phyloP scores from a whole-genome alignment of 1,140 invertebrate species.

The Phymorhynchus buccinoides region DNA sequence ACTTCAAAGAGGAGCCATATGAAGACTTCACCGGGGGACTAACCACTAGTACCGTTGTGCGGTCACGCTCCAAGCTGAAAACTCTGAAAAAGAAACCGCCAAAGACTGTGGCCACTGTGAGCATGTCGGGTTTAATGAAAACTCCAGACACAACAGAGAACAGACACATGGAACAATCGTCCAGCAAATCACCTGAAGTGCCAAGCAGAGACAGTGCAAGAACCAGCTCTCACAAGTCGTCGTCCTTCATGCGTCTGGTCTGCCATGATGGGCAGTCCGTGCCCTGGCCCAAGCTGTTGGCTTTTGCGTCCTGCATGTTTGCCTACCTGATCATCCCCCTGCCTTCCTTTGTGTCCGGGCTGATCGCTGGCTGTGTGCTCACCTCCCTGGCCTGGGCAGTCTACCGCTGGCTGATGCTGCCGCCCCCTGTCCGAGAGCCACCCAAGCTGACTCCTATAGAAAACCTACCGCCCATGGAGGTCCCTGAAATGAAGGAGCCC shows the following conservation, averaged over 20 bases:
- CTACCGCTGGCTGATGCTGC: slow-evolving; percentile 59
- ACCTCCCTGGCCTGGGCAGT: slow-evolving; percentile 52
- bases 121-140: slow-evolving; percentile 52
- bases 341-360: slow-evolving; percentile 67
- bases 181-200: neutral
- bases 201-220: neutral
- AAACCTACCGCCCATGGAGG: slow-evolving; percentile 59
- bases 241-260: neutral
- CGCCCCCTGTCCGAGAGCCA: slow-evolving; percentile 47
- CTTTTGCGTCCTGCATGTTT: slow-evolving; percentile 53
- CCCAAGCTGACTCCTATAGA: slow-evolving; percentile 52
- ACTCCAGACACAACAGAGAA: slow-evolving; percentile 40
- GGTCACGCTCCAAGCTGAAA: slow-evolving; percentile 42
- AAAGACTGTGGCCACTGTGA: slow-evolving; percentile 45
- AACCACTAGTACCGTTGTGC: slow-evolving; percentile 21
- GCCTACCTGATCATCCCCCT: slow-evolving; percentile 66
- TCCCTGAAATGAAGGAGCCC: slow-evolving; percentile 68
- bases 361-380: slow-evolving; percentile 62
- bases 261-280: slow-evolving; percentile 28
- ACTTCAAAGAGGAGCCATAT: slow-evolving; percentile 46
- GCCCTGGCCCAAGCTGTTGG: slow-evolving; percentile 51
- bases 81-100: slow-evolving; percentile 43
- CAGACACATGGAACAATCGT: neutral
- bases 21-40: slow-evolving; percentile 45
- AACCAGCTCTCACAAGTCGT: neutral